Evolutionary conservation across 2,797 vertebrate genomes (phyloP).

Genomic region (Tachyglossus aculeatus): DNA sequence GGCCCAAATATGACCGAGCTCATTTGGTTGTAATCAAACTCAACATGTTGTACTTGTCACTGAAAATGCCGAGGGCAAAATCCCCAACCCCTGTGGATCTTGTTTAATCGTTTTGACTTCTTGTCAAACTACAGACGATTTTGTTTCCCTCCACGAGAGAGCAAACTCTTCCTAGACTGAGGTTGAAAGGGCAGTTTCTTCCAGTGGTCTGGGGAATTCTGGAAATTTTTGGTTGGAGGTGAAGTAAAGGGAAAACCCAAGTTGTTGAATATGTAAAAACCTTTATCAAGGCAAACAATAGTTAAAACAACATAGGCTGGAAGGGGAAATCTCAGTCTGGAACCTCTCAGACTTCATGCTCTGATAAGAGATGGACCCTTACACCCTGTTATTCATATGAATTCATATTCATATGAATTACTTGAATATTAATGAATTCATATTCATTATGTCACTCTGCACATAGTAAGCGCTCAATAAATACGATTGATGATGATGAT

Average conservation of each 20-base stretch:
- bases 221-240: constrained; percentile 77
- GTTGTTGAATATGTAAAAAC: constrained; percentile 81
- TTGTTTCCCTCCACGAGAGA: constrained; percentile 58
- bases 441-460: too few relatives aligned
- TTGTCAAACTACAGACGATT: constrained; percentile 48
- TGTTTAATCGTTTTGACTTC: constrained; percentile 63
- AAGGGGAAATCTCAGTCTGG: constrained; percentile 90
- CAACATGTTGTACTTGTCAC: constrained; percentile 19
- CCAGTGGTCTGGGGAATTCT: constrained; percentile 77
- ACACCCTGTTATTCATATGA: constrained; percentile 74
- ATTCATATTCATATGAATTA: too few relatives aligned
- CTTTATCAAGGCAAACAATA: constrained; percentile 86
- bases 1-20: not conserved
- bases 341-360: constrained; percentile 87
- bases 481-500: constrained; percentile 81
- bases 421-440: too few relatives aligned
- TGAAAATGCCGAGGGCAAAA: constrained; percentile 53
- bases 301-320: constrained; percentile 85
- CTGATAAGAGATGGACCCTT: constrained; percentile 86
- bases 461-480: too few relatives aligned
- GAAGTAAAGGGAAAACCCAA: constrained; percentile 86
- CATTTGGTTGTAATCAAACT: constrained; percentile 2
- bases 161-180: constrained; percentile 45
- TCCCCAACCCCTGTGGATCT: constrained; percentile 36
- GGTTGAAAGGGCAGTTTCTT: constrained; percentile 60